Evolutionary conservation across 2,888 invertebrate genomes (phyloP), one percentile per base, ranked within the genome.

Genomic region (Xylota segnis): DNA sequence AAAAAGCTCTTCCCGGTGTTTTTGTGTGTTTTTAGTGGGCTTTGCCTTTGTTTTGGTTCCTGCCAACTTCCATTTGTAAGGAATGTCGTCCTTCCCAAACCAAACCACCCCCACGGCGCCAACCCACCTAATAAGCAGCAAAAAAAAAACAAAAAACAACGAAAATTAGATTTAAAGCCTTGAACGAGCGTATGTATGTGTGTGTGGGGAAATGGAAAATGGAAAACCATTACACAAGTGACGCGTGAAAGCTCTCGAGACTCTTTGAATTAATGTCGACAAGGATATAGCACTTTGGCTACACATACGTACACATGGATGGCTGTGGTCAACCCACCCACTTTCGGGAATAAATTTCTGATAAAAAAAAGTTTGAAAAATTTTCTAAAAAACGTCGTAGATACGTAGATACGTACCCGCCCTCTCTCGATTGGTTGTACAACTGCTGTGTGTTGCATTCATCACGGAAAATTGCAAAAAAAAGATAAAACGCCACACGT

Each of bases 1-100:
- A n/a, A 5, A 54, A 56, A 71, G 75, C 81, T 75, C 52, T 50
- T 7, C 23, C 23, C 1, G n/a, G 3, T 45, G 29, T 10, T 37
- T 14, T 23, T 40, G 27, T 56, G 27, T 54, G 10, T 9, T 43
- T 61, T 16, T 27, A 50, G 23, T 37, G 23, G 14, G 40, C 54
- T 78, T 78, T 61, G 14, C 5, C 32, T 63, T 68, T 75, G 45
- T 82, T 75, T 75, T 75, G 61, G 45, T 29, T 70, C 68, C 18
- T 43, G 47, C 2, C 37, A 18, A 47, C 37, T 47, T 43, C 34
- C 23, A 18, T 18, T n/a, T 18, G 9, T 5, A 16, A 14, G n/a
- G 29, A 16, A n/a, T n/a, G n/a, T 10, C 29, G 23, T 16, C 45
- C 34, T 45, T 7, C 23, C 16, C 23, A 23, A 23, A 23, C 16